Evolutionary conservation across 1,140 invertebrate genomes (phyloP).

Genomic region (Marisa cornuarietis): DNA sequence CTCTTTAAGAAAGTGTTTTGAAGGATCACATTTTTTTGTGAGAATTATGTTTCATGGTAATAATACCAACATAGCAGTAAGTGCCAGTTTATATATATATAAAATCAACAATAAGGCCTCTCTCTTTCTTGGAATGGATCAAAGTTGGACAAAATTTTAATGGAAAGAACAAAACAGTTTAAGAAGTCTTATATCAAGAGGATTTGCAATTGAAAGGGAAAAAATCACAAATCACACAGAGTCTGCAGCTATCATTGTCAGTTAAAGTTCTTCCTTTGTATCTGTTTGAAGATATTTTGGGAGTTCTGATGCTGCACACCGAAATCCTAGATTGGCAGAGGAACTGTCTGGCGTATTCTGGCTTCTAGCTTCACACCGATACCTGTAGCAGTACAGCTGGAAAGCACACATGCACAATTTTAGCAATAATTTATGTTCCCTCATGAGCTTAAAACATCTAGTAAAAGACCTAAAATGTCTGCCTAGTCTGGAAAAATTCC

Average conservation of each 20-base stretch:
- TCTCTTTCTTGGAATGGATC: background rate
- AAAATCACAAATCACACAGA: background rate
- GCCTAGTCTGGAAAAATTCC: too few relatives aligned
- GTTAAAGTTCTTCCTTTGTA: conserved; percentile 27
- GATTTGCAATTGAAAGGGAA: background rate
- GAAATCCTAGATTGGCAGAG: conserved; percentile 92
- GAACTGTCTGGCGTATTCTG: conserved; percentile 94
- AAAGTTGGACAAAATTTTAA: too few relatives aligned
- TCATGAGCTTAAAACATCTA: too few relatives aligned
- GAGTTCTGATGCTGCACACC: conserved; percentile 76
- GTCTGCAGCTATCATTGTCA: background rate
- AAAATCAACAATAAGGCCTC: background rate
- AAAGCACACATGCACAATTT: conserved; percentile 33
- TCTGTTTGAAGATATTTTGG: conserved; percentile 49
- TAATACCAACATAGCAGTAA: too few relatives aligned
- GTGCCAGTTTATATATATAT: too few relatives aligned
- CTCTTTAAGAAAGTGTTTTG: too few relatives aligned
- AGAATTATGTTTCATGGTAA: too few relatives aligned
- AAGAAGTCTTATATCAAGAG: background rate
- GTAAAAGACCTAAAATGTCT: too few relatives aligned
- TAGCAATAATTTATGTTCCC: too few relatives aligned
- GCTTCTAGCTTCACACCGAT: conserved; percentile 91
- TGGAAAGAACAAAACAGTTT: background rate
- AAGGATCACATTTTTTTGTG: too few relatives aligned
- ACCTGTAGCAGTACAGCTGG: conserved; percentile 88